phyloP scores from a whole-genome alignment of 2,113 vertebrate genomes.

The Microcebus lehilahytsara region DNA sequence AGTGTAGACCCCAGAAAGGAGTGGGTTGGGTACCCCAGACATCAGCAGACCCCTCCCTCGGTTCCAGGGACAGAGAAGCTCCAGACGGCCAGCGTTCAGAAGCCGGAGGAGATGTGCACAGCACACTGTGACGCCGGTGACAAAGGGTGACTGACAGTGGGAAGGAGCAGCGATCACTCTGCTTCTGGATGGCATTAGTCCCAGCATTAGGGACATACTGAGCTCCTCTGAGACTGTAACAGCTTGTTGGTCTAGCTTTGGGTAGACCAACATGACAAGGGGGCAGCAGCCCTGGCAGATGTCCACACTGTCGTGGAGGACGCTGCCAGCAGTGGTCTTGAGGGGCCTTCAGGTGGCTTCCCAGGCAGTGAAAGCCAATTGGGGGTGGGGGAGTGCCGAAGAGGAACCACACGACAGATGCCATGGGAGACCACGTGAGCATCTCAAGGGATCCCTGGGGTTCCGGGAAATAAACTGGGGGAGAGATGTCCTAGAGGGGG shows the following conservation, averaged over 20 bases:
- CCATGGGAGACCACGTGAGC: accelerated
- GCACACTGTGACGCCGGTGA: neutral
- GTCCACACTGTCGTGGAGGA: neutral
- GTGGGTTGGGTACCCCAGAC: neutral
- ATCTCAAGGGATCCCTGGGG: no score
- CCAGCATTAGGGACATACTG: neutral
- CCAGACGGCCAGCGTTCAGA: neutral
- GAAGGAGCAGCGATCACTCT: neutral
- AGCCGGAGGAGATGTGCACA: neutral
- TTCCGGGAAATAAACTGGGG: neutral
- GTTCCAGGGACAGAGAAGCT: neutral
- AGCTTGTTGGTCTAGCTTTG: no score
- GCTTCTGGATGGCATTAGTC: neutral
- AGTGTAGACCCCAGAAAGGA: neutral
- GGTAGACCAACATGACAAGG: no score
- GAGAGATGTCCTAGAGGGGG: neutral
- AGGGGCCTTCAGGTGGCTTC: neutral
- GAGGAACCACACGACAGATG: neutral
- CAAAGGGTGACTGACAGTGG: neutral
- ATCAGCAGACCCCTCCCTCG: neutral
- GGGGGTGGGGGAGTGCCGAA: neutral
- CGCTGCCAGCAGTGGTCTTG: neutral
- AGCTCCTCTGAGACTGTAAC: neutral
- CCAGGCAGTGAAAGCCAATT: neutral
- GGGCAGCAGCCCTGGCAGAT: no score